phyloP scores from a whole-genome alignment of 1,140 invertebrate genomes.

The Brachionus rotundiformis region DNA sequence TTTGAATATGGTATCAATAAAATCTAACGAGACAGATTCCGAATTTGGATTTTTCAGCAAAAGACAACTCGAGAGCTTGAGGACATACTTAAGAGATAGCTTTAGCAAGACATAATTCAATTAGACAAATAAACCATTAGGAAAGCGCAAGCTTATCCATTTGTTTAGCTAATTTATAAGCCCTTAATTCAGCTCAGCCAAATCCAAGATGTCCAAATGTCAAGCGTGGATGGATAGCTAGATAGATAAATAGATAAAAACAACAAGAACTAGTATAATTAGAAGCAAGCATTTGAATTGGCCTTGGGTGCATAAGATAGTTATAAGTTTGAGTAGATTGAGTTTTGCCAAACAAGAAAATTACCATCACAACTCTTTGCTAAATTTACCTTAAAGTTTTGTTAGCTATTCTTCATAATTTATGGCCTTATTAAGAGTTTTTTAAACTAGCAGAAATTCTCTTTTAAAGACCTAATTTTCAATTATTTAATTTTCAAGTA shows the following conservation, averaged over 20 bases:
- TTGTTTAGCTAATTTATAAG: background rate
- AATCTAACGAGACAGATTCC: background rate
- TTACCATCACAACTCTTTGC: slow-evolving; percentile 2
- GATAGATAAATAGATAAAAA: too few relatives aligned
- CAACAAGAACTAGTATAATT: background rate
- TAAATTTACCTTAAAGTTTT: background rate
- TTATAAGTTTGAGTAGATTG: background rate
- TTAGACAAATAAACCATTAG: background rate
- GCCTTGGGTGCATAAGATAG: background rate
- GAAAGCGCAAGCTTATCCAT: background rate
- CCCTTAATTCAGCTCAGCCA: background rate
- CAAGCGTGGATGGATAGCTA: background rate
- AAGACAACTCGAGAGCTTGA: background rate
- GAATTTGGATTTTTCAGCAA: background rate
- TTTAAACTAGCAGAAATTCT: background rate
- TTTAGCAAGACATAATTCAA: background rate
- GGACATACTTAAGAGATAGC: background rate
- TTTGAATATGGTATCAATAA: background rate
- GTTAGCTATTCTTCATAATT: background rate
- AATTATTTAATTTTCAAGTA: background rate
- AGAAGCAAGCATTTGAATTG: background rate
- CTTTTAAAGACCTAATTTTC: background rate
- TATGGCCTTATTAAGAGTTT: background rate
- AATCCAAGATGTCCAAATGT: background rate
- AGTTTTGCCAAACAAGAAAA: slow-evolving; percentile 2